A percentile compares a stretch with the other conserved stretches of the same genome.
Evolutionary conservation across 2,797 vertebrate species (phyloP).

Genomic region (Cyprinella venusta): DNA sequence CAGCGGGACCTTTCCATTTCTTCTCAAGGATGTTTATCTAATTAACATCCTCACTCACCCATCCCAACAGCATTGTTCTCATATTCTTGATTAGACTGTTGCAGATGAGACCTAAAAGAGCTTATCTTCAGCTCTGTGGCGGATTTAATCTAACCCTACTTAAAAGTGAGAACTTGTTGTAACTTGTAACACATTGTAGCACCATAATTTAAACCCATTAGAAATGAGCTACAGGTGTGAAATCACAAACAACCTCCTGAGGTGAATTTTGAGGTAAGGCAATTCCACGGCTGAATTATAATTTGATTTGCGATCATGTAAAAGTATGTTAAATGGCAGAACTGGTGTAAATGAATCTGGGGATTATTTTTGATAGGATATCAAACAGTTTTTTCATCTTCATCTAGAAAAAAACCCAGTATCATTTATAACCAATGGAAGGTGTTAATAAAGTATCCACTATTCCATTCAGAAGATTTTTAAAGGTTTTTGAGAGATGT

Average conservation of each 20-base stretch:
- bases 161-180: background rate
- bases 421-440: background rate
- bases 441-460: background rate
- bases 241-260: background rate
- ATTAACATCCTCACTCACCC: slow-evolving; percentile 25
- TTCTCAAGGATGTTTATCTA: slow-evolving; percentile 21
- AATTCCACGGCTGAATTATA: background rate
- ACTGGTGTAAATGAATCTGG: too few species aligned
- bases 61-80: slow-evolving; percentile 2
- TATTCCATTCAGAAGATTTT: background rate
- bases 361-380: background rate
- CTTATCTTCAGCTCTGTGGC: background rate
- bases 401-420: background rate
- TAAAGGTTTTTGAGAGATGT: too few species aligned
- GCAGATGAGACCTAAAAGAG: slow-evolving; percentile 20
- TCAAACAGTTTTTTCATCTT: background rate
- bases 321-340: background rate
- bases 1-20: background rate
- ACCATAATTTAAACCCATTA: slow-evolving; percentile 2
- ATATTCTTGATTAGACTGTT: slow-evolving; percentile 21
- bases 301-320: background rate
- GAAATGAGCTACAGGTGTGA: slow-evolving; percentile 24
- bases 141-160: background rate
- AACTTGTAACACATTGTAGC: background rate
- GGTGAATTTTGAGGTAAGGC: background rate